These are phyloP conservation scores for Drosophila persimilis DNA, from an alignment of 1,140 invertebrate species.

Conservation along the genomic window DNA sequence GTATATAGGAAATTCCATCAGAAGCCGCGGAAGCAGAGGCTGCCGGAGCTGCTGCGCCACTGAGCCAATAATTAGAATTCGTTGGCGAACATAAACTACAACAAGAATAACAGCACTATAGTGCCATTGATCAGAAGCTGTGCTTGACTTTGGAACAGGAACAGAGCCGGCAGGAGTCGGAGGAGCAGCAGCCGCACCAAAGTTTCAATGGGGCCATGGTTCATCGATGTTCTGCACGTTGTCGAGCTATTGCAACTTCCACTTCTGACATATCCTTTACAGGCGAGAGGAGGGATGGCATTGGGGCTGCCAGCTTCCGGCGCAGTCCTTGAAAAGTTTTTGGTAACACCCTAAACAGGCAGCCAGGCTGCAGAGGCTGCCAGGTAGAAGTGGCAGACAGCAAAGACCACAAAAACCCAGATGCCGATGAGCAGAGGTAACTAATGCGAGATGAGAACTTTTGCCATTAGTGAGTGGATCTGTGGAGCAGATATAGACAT, in stretches of 20 bases:
- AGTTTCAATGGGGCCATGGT: slow-evolving; percentile 67
- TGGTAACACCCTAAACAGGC: slow-evolving; percentile 60
- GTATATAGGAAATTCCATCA: slow-evolving; percentile 67
- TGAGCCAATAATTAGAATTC: slow-evolving; percentile 73
- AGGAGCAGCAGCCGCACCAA: slow-evolving; percentile 27
- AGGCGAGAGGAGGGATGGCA: not conserved
- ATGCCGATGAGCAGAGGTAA: slow-evolving; percentile 53
- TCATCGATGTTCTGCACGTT: slow-evolving; percentile 51
- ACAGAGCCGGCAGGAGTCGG: slow-evolving; percentile 12
- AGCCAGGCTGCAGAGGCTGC: slow-evolving; percentile 6
- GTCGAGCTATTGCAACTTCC: slow-evolving; percentile 66
- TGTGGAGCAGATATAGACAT: slow-evolving; percentile 34
- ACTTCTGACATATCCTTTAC: slow-evolving; percentile 35
- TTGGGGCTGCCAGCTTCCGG: slow-evolving; percentile 39
- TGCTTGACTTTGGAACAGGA: slow-evolving; percentile 58
- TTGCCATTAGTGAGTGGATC: slow-evolving; percentile 64
- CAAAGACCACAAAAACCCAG: slow-evolving; percentile 32
- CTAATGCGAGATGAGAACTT: slow-evolving; percentile 75
- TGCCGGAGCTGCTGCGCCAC: slow-evolving; percentile 24
- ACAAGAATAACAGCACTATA: slow-evolving; percentile 24
- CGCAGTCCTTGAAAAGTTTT: slow-evolving; percentile 78
- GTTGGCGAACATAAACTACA: slow-evolving; percentile 48
- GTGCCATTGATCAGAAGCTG: slow-evolving; percentile 58
- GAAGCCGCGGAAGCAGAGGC: slow-evolving; percentile 44
- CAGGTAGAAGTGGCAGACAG: slow-evolving; percentile 16